Evolutionary conservation across 2,888 invertebrate species (phyloP).

Genomic region (Ecliptopera silaceata): DNA sequence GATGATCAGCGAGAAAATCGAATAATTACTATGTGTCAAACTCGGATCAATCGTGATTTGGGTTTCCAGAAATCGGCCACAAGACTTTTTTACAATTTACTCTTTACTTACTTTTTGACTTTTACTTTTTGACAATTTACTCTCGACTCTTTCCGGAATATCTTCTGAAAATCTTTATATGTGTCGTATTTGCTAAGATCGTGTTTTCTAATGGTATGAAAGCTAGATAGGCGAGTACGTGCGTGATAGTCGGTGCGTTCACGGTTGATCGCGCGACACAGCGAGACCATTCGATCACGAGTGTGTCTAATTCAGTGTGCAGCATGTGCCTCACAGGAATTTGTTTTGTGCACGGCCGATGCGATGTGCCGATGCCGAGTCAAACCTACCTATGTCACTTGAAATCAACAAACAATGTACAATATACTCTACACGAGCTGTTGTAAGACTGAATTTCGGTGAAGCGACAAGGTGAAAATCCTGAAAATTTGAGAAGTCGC

Average conservation of each 20-base stretch:
- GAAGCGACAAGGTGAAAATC: not conserved
- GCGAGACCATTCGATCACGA: constrained; percentile 68
- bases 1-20: too few species aligned
- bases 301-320: constrained; percentile 78
- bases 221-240: constrained; percentile 8
- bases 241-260: constrained; percentile 48
- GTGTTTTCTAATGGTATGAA: constrained; percentile 5
- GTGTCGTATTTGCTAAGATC: not conserved
- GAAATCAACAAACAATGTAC: not conserved
- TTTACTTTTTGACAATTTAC: too few species aligned
- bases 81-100: too few species aligned
- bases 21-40: too few species aligned
- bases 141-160: not conserved
- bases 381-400: constrained; percentile 16
- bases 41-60: too few species aligned
- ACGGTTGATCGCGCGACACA: constrained; percentile 58
- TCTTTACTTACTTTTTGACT: too few species aligned
- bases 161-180: not conserved
- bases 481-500: not conserved
- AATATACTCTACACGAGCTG: not conserved
- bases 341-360: constrained; percentile 69
- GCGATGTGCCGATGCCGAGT: constrained; percentile 47
- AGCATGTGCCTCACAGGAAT: constrained; percentile 75
- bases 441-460: not conserved
- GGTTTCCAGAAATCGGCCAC: too few species aligned